These are phyloP conservation scores for Noturus placidus DNA, from an alignment of 2,113 vertebrate genomes.

Conservation along the genomic window DNA sequence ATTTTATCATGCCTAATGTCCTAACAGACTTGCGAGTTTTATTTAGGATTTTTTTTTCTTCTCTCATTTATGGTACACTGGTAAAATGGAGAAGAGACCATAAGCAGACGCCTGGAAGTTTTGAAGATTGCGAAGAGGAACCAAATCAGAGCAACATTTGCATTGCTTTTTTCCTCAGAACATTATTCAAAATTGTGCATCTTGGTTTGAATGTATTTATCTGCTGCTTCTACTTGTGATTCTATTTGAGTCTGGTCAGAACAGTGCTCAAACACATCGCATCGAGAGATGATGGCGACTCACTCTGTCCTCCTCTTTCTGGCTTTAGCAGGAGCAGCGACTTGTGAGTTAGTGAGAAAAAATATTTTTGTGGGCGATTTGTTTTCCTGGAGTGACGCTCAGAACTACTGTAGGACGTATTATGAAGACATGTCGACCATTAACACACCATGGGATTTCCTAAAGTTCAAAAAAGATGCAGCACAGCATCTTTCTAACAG, in stretches of 20 bases:
- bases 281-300: neutral
- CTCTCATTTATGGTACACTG: neutral
- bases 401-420: neutral
- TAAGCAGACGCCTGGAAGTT: neutral
- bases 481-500: too few species aligned
- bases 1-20: neutral
- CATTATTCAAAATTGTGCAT: neutral
- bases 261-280: neutral
- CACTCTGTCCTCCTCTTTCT: neutral
- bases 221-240: neutral
- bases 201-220: slow-evolving; percentile 1
- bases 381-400: neutral
- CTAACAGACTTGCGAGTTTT: neutral
- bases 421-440: neutral
- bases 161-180: neutral
- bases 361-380: neutral
- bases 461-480: neutral
- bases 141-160: neutral
- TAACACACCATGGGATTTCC: neutral
- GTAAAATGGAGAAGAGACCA: neutral
- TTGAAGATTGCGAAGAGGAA: neutral
- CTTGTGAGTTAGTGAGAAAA: neutral
- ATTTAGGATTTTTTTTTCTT: neutral
- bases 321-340: neutral
- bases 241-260: neutral